These are phyloP conservation scores for Gastrophryne carolinensis DNA, from an alignment of 2,797 vertebrate genomes.

Conservation along the genomic window DNA sequence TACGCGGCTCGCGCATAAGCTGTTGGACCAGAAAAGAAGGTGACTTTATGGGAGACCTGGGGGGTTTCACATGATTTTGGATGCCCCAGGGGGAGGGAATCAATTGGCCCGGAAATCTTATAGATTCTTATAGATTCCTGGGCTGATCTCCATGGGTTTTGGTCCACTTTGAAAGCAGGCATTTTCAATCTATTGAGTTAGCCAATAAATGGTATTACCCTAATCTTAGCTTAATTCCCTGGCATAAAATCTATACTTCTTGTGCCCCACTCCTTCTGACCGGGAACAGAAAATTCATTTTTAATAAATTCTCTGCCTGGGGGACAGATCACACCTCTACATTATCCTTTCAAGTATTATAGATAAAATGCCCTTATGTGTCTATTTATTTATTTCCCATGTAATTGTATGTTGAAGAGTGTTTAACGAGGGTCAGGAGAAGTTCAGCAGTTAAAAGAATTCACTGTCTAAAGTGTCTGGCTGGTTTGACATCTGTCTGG, in stretches of 20 bases:
- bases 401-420: slow-evolving; percentile 58
- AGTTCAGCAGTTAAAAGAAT: slow-evolving; percentile 25
- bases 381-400: slow-evolving; percentile 54
- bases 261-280: not conserved
- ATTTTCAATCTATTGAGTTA: too few species aligned
- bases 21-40: too few species aligned
- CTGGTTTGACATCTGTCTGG: not conserved
- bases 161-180: too few species aligned
- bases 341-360: slow-evolving; percentile 24
- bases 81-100: too few species aligned
- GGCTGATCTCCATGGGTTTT: too few species aligned
- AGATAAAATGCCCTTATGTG: slow-evolving; percentile 50
- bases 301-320: slow-evolving; percentile 22
- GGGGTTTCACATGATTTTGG: too few species aligned
- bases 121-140: too few species aligned
- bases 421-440: slow-evolving; percentile 53
- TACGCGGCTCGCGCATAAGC: too few species aligned
- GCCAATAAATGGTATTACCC: too few species aligned
- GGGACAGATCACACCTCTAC: slow-evolving; percentile 32
- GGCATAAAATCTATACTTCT: slow-evolving; percentile 23
- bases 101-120: too few species aligned
- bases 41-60: too few species aligned
- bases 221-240: too few species aligned
- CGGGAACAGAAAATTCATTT: slow-evolving; percentile 15
- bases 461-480: slow-evolving; percentile 52